Evolutionary conservation across 2,113 vertebrate species (phyloP), one percentile per base, ranked within the genome.

Genomic region (Columbina picui): DNA sequence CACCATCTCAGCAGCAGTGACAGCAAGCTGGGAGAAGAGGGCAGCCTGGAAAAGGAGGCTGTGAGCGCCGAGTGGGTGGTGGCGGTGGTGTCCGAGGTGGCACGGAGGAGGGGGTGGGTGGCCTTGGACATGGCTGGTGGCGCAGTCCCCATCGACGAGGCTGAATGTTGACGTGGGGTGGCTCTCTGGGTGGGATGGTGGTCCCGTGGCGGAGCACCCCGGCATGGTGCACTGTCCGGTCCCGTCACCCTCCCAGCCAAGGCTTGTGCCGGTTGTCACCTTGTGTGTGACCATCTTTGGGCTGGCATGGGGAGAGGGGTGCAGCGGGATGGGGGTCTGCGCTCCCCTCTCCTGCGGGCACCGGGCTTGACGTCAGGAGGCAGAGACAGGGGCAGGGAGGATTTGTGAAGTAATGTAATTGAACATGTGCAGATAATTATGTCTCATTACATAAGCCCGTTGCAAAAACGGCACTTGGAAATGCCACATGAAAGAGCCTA

Each of bases 1-100:
- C 78, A 93, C 99, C 98, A 95, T 98, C 98, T 98, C 99, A 99
- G 98, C 95, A 19, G 98, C 71, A 53, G 96, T 99, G 99, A 99
- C 99, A 99, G 99, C 98, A 97, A 98, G 98, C 98, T 93, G 96
- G 97, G 98, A 97, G 96, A 96, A 91, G 96, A 90, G 98, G 96
- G 89, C 94, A 93, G 97, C 96, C 97, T 97, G 95, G 90, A 94
- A 97, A 97, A 97, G 97, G 96, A 94, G 96, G 92, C 94, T 94
- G 76, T 53, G 82, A 87, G 92, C 10, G 0, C 45, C 0, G 61
- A 87, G 59, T 75, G 90, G 71, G 64, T 95, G 91, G 89, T 92
- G 90, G 83, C 32, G 11, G 55, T 10, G 26, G 76, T 74, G 80
- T 77, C 76, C 1, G 0, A 50, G 64, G 38, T 89, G 91, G 80